Evolutionary conservation across 37 sponge, comb jelly and placozoan genomes (phyloP).

Genomic region (Aphrocallistes beatrix): DNA sequence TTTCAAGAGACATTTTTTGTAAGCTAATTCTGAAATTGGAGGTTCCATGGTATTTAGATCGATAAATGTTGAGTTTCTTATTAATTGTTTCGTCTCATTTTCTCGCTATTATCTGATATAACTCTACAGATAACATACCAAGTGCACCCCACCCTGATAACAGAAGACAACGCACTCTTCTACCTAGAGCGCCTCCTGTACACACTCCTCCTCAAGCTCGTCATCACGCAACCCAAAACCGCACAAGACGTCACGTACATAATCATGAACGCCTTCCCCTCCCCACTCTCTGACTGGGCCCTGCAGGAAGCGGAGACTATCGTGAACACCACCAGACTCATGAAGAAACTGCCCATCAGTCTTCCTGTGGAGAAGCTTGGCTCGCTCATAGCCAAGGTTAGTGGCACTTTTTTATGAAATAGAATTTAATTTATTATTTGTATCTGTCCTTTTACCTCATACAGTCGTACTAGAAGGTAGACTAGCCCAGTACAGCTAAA

Average conservation of each 20-base stretch:
- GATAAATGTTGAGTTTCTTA: no score
- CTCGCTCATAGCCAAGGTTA: conserved; percentile 46
- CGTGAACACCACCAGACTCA: conserved; percentile 35
- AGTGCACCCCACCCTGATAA: conserved; percentile 68
- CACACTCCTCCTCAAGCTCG: conserved; percentile 57
- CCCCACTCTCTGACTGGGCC: conserved; percentile 68
- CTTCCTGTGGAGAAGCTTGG: conserved; percentile 63
- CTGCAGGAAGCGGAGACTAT: conserved; percentile 55
- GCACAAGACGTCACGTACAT: conserved; percentile 40
- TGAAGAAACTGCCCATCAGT: conserved; percentile 35
- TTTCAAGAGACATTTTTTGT: no score
- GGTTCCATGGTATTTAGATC: no score
- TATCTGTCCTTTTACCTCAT: no score
- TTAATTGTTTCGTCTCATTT: no score
- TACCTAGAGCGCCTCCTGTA: conserved; percentile 66
- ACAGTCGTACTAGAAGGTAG: no score
- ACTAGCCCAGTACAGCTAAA: no score
- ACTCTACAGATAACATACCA: conserved; percentile 58
- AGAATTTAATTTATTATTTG: no score
- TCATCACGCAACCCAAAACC: conserved; percentile 43
- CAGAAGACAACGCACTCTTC: conserved; percentile 51
- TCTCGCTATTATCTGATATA: no score
- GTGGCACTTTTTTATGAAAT: no score
- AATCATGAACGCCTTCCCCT: conserved; percentile 40
- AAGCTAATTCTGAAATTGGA: no score